Base-by-base conservation (phyloP, 2,888 invertebrate genomes). In the Arctia plantaginis region DNA sequence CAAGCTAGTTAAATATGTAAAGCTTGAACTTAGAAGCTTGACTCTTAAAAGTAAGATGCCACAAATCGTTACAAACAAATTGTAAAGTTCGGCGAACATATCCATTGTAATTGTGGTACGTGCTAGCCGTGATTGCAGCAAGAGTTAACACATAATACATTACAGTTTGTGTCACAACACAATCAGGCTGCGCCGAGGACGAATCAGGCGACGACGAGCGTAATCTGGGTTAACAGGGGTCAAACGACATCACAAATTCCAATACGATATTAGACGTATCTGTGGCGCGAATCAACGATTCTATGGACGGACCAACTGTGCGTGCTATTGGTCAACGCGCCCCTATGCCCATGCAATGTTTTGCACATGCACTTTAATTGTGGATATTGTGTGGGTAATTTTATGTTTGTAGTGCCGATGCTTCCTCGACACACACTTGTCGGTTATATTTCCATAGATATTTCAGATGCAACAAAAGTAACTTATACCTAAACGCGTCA, bases 151-250 rank as follows among this genome's bases (percentile, higher is more conserved):
- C 95, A 93, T 95, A 95, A 95, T 95, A 95, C 95, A 95, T 95
- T 95, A 95, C 95, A 94, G 95, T 95, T 95, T 95, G 93, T 95
- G 95, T 95, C 95, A 95, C 95, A 95, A 95, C 94, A 95, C 95
- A 95, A 95, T 95, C 95, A 95, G 93, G 93, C 93, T 89, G 90
- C 90, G 82, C 84, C 90, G 94, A 93, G 95, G 95, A 95, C 95
- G 96, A 96, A 95, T 96, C 95, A 95, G 95, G 95, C 94, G 95
- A 92, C 94, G 95, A 94, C 95, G 92, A 94, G 93, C 95, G 96
- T 97, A 97, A 97, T 97, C 97, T 97, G 96, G 97, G 97, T 97
- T 97, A 97, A 97, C 97, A 96, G 97, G 96, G 97, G 97, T 97
- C 97, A 97, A 97, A 96, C 96, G 96, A 96, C 96, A 96, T 96